Evolutionary conservation across 2,888 invertebrate genomes (phyloP).

Genomic region (Patella depressa): DNA sequence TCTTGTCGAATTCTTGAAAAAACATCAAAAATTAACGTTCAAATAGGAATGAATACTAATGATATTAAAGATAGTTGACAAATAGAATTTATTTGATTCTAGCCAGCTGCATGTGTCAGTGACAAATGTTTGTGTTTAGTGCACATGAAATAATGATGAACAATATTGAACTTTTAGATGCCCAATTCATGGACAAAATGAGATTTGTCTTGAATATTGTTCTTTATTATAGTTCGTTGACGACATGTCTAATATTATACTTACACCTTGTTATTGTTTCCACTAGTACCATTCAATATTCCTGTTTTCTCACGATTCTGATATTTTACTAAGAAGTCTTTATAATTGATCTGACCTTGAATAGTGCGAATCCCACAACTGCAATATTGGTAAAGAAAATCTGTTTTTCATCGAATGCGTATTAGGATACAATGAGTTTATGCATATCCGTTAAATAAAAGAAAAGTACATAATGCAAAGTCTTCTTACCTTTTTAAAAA

Average conservation of each 20-base stretch:
- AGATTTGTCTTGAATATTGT: no score
- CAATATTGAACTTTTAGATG: no score
- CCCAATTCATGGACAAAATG: no score
- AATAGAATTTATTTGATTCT: no score
- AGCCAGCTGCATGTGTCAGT: no score
- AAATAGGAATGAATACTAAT: neutral
- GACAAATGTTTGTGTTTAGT: no score
- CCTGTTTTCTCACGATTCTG: slow-evolving; percentile 52
- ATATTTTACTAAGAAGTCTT: slow-evolving; percentile 52
- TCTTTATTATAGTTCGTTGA: no score
- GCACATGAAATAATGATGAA: no score
- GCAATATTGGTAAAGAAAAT: slow-evolving; percentile 15
- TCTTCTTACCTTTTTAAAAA: slow-evolving; percentile 53
- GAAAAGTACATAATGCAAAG: neutral
- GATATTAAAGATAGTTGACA: neutral
- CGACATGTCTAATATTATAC: slow-evolving; percentile 23
- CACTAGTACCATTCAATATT: slow-evolving; percentile 45
- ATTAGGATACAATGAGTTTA: neutral
- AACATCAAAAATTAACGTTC: neutral
- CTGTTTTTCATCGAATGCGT: neutral
- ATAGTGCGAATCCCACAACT: slow-evolving; percentile 46
- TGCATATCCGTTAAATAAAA: no score
- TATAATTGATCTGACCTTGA: slow-evolving; percentile 54
- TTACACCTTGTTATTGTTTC: slow-evolving; percentile 46
- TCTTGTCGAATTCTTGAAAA: no score